Conservation (phyloP, 2,113 vertebrate genomes). For the Opisthocomus hoazin region DNA sequence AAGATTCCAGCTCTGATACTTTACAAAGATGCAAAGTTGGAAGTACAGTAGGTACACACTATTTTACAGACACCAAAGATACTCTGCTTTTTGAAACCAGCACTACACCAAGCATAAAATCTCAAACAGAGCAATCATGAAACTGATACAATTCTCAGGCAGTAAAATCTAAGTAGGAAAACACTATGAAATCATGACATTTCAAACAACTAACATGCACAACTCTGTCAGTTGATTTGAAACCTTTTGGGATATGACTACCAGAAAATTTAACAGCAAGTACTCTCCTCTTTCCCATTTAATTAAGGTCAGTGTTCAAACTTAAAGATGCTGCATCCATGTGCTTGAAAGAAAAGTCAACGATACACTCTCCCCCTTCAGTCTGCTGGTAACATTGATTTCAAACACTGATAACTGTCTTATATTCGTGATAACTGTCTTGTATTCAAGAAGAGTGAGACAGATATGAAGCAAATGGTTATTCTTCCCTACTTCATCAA, state of each 20-base stretch:
- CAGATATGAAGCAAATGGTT: not conserved
- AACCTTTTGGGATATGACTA: not conserved
- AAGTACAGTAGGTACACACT: not conserved
- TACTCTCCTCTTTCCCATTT: not conserved
- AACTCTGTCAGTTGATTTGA: not conserved
- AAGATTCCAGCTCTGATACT: not conserved
- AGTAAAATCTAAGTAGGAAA: not conserved
- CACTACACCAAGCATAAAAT: not conserved
- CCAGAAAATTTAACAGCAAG: not conserved
- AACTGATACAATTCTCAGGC: not conserved
- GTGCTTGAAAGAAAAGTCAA: not conserved
- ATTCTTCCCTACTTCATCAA: not conserved
- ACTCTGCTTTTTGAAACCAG: not conserved
- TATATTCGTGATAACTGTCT: not conserved
- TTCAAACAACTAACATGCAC: not conserved
- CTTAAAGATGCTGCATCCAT: not conserved
- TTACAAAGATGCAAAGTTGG: not conserved
- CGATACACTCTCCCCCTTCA: not conserved
- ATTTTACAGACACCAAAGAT: not conserved
- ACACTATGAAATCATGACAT: not conserved
- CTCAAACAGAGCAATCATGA: not conserved
- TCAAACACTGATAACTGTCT: not conserved
- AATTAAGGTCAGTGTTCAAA: not conserved
- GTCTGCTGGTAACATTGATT: not conserved
- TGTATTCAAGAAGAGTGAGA: not conserved